Percentiles rank a stretch among this genome's conserved stretches.
These are phyloP conservation scores for Vanacampus margaritifer DNA, from an alignment of 2,113 vertebrate species.

Conservation along the genomic window DNA sequence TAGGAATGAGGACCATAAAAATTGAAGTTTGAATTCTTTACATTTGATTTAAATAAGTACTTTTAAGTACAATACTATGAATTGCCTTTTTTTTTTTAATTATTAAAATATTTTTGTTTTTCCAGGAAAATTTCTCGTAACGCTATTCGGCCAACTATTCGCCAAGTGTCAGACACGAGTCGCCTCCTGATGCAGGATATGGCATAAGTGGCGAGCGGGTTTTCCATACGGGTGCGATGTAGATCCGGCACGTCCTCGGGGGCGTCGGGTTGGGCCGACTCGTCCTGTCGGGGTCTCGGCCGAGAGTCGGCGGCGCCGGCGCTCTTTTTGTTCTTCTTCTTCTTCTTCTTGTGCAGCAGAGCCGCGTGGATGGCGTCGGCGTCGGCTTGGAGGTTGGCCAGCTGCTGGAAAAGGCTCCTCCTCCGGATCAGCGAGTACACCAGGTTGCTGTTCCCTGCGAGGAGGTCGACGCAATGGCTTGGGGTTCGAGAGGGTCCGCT, in stretches of 20 bases:
- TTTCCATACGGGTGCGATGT: not conserved
- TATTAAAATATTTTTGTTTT: no score
- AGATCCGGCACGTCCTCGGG: constrained; percentile 73
- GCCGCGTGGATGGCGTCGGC: constrained; percentile 80
- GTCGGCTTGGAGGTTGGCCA: constrained; percentile 89
- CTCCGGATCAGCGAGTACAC: constrained; percentile 96
- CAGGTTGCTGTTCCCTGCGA: constrained; percentile 90
- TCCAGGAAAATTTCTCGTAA: no score
- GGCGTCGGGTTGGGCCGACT: constrained; percentile 85
- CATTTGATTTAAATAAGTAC: no score
- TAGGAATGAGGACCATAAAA: no score
- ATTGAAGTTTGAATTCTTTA: no score
- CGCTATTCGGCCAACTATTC: no score
- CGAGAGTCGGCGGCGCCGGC: constrained; percentile 43
- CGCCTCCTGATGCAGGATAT: no score
- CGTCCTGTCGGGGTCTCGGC: constrained; percentile 75
- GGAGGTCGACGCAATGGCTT: not conserved
- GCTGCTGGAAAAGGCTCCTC: constrained; percentile 87
- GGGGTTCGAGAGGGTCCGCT: not conserved
- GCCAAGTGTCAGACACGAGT: no score
- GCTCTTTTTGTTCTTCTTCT: constrained; percentile 62
- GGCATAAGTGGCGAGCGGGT: no score
- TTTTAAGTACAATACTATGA: no score
- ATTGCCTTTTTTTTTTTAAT: no score
- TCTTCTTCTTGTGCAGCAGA: constrained; percentile 75